Percentiles rank a stretch among this genome's conserved stretches.
Conservation (phyloP, 1,140 invertebrate species). For the Melipona quadrifasciata region DNA sequence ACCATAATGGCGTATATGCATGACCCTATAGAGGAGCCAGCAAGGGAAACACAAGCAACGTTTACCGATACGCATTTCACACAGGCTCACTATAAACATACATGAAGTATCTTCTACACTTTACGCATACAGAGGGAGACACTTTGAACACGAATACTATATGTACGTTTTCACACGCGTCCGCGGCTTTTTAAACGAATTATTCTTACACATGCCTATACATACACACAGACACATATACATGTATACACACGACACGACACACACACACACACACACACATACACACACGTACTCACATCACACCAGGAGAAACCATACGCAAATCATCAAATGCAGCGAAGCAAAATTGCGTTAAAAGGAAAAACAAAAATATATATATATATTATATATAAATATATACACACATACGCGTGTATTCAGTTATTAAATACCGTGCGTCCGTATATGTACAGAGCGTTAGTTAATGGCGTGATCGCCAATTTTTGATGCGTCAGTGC, state of each 20-base stretch:
- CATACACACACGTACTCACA: not conserved
- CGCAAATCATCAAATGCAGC: not conserved
- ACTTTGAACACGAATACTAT: not conserved
- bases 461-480: constrained; percentile 43
- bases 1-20: constrained; percentile 64
- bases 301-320: not conserved
- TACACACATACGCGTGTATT: constrained; percentile 21
- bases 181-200: constrained; percentile 18
- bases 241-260: too few relatives aligned
- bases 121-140: not conserved
- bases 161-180: not conserved
- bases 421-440: constrained; percentile 55
- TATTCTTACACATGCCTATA: not conserved
- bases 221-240: not conserved
- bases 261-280: not conserved
- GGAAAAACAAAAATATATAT: constrained; percentile 3
- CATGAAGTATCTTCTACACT: not conserved
- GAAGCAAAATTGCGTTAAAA: constrained; percentile 23
- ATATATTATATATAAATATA: constrained; percentile 49
- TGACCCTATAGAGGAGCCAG: constrained; percentile 58
- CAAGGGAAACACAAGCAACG: constrained; percentile 39
- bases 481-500: constrained; percentile 41
- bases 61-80: constrained; percentile 44
- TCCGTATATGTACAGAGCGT: constrained; percentile 60
- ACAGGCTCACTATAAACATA: constrained; percentile 17